Percentiles rank a stretch among this genome's conserved stretches.
phyloP scores from a whole-genome alignment of 2,888 invertebrate species.

The Peribatodes rhomboidaria region DNA sequence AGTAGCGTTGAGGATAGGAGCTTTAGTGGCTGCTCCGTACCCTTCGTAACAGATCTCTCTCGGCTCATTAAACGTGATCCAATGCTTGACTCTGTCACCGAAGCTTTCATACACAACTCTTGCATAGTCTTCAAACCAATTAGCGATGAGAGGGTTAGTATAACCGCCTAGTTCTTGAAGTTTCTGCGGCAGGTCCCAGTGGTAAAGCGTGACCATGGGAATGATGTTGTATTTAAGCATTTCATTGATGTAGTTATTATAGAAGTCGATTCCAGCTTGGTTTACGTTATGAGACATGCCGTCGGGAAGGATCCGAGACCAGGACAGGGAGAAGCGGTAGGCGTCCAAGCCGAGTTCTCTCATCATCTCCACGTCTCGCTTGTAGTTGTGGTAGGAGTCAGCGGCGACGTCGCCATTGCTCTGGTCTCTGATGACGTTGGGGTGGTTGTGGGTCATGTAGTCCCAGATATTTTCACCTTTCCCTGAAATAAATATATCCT shows the following conservation, averaged over 20 bases:
- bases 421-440: constrained; percentile 56
- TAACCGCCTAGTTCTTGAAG: constrained; percentile 86
- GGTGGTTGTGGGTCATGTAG: constrained; percentile 61
- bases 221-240: constrained; percentile 86
- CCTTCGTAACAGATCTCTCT: constrained; percentile 71
- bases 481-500: constrained; percentile 45
- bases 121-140: constrained; percentile 83
- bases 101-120: constrained; percentile 72
- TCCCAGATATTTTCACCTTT: constrained; percentile 73
- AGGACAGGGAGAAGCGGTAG: constrained; percentile 86
- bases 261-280: constrained; percentile 87
- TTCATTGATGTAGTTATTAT: constrained; percentile 88
- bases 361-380: constrained; percentile 83
- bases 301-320: constrained; percentile 87
- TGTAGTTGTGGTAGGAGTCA: constrained; percentile 87
- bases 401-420: constrained; percentile 87
- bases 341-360: constrained; percentile 75
- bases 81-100: constrained; percentile 82
- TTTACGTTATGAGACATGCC: constrained; percentile 84
- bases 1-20: constrained; percentile 69
- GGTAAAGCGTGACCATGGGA: constrained; percentile 86
- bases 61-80: constrained; percentile 88
- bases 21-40: constrained; percentile 70
- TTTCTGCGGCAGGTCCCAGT: constrained; percentile 84
- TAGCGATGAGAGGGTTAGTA: constrained; percentile 69